A percentile compares a stretch with the other conserved stretches of the same genome.
Evolutionary conservation across 2,113 vertebrate species (phyloP).

Genomic region (Mastomys natalensis): DNA sequence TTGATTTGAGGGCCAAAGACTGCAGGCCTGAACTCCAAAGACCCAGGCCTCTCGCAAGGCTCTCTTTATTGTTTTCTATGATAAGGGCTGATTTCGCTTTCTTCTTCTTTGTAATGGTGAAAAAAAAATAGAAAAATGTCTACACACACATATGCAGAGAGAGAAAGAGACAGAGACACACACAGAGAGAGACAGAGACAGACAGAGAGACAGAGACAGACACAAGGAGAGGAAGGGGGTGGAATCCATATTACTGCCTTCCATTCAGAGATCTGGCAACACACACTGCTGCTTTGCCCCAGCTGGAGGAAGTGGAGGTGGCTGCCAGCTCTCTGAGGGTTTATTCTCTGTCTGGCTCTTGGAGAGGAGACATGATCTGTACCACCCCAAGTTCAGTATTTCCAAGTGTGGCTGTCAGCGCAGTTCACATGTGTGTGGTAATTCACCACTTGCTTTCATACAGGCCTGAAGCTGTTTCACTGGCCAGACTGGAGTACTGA

Average conservation of each 20-base stretch:
- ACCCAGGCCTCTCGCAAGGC: neutral
- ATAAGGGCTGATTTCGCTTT: neutral
- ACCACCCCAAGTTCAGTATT: neutral
- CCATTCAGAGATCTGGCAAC: neutral
- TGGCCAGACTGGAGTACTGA: neutral
- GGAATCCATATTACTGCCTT: neutral
- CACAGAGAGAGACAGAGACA: neutral
- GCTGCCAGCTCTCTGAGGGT: neutral
- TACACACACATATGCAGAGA: neutral
- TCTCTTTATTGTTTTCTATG: neutral
- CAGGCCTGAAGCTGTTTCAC: constrained; percentile 16
- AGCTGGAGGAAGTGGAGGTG: neutral
- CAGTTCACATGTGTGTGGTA: neutral
- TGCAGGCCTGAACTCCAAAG: neutral
- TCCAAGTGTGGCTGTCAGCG: neutral
- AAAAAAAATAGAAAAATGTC: constrained; percentile 6
- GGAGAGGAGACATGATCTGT: neutral
- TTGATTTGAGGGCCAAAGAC: neutral
- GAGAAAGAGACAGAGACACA: neutral
- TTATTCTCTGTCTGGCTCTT: neutral
- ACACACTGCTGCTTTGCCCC: neutral
- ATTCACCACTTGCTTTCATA: neutral
- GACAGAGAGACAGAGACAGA: neutral
- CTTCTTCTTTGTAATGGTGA: neutral
- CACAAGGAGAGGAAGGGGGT: neutral